Evolutionary conservation across 2,888 invertebrate species (phyloP).

Genomic region (Zygaena filipendulae): DNA sequence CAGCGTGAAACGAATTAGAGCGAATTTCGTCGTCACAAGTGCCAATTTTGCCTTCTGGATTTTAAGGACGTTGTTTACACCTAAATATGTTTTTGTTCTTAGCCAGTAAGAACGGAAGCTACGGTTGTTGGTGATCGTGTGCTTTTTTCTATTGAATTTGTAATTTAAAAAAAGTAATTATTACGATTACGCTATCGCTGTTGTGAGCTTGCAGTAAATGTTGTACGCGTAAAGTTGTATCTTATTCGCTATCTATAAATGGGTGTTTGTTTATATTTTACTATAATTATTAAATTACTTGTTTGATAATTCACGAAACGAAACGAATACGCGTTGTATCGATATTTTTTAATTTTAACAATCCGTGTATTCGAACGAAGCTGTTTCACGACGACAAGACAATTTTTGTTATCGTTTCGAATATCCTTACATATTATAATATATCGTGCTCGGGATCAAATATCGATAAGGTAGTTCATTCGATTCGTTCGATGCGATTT

Average conservation of each 20-base stretch:
- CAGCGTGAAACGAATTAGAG: too few relatives aligned
- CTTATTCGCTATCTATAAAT: too few relatives aligned
- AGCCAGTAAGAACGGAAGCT: too few relatives aligned
- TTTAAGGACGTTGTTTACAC: conserved; percentile 65
- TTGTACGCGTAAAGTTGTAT: conserved; percentile 23
- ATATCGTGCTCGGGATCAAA: conserved; percentile 66
- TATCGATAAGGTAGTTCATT: conserved; percentile 54
- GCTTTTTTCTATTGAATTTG: too few relatives aligned
- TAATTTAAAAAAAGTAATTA: too few relatives aligned
- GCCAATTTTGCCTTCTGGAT: conserved; percentile 70
- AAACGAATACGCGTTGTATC: too few relatives aligned
- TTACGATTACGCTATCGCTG: too few relatives aligned
- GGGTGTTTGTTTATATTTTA: conserved; percentile 22
- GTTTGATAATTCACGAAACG: too few relatives aligned
- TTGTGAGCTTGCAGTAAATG: conserved; percentile 35
- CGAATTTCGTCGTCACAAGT: conserved; percentile 60
- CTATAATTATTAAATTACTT: too few relatives aligned
- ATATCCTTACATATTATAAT: too few relatives aligned
- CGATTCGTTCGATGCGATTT: conserved; percentile 22
- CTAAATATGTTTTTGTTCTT: too few relatives aligned
- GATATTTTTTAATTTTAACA: conserved; percentile 17
- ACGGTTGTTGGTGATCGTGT: too few relatives aligned
- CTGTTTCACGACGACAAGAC: conserved; percentile 6
- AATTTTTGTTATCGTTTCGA: conserved; percentile 9
- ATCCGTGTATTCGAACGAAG: conserved; percentile 5